Base-by-base conservation (phyloP, 2,113 vertebrate species). In the Acanthochromis polyacanthus region DNA sequence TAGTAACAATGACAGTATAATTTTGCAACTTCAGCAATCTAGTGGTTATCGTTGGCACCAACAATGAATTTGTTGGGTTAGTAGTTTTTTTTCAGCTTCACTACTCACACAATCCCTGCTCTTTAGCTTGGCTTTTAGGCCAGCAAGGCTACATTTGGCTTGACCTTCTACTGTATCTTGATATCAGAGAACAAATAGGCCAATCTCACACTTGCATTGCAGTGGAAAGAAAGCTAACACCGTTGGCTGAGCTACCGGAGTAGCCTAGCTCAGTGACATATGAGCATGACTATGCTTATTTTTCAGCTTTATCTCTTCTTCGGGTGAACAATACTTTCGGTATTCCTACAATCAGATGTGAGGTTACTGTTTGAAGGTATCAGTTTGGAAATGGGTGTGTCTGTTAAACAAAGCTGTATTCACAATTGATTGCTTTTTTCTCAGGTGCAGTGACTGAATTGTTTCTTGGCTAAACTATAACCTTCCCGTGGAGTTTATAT, bases 261-360 rank as follows among this genome's bases (percentile, higher is more conserved):
- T 62, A 52, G 60, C 58, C 48, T 58, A 38, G 68, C 80, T 81
- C 84, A 81, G 82, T 88, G 86, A 82, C 91, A 91, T 69, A 60
- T 74, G 80, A 91, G 80, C 55, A 70, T 28, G 32, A 38, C 40
- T 66, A 22, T 71, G 52, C 58, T 38, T 71, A 74, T 81, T 81
- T 71, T 40, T 89, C 83, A 61, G 69, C 74, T 60, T 65, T 9
- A 66, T 75, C 43, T 66, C 22, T 53, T 53, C n/a, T 69, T 63
- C 19, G 4, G 48, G 22, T n/a, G 38, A 65, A 48, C 45, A 16
- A 32, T 71, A 22, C 55, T 20, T 58, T 38, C 52, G 59, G 53
- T 23, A 6, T n/a, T 23, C 30, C 17, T 60, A 1, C 30, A 40
- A 51, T 60, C 22, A 1, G 23, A 17, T 52, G 22, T 20, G 6